phyloP scores from a whole-genome alignment of 2,113 vertebrate species.

The Xyrauchen texanus region DNA sequence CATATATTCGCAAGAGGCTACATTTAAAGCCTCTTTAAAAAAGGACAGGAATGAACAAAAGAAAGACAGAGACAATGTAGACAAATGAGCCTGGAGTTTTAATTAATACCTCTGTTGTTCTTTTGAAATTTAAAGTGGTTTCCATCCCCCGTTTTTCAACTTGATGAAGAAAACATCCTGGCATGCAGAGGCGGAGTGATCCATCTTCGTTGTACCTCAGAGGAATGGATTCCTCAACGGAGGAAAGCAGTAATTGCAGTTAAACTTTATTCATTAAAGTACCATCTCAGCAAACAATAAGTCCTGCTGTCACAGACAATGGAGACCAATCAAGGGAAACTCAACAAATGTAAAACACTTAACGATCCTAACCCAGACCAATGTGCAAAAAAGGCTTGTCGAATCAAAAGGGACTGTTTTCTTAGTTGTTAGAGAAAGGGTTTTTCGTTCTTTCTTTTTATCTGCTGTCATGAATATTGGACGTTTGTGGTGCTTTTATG shows the following conservation, averaged over 20 bases:
- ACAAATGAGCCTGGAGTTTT: constrained; percentile 29
- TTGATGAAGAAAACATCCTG: constrained; percentile 43
- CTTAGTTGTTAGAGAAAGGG: too few relatives aligned
- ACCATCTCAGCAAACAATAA: background rate
- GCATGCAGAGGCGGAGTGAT: constrained; percentile 4
- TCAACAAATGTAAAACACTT: constrained; percentile 15
- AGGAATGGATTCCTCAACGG: constrained; percentile 42
- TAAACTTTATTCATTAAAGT: constrained; percentile 27
- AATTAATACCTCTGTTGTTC: constrained; percentile 48
- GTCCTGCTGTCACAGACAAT: background rate
- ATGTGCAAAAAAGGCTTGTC: too few relatives aligned
- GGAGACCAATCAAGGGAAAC: constrained; percentile 26
- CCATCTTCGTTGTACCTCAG: constrained; percentile 34
- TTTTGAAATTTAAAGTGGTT: constrained; percentile 50
- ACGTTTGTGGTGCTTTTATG: too few relatives aligned
- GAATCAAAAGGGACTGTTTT: too few relatives aligned
- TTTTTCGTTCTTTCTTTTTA: too few relatives aligned
- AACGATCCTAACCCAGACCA: background rate
- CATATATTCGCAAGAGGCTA: background rate
- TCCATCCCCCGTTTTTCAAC: constrained; percentile 39
- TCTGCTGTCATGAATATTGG: too few relatives aligned
- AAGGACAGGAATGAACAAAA: background rate
- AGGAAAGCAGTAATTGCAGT: constrained; percentile 43
- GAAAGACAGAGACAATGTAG: constrained; percentile 15
- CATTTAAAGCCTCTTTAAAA: background rate